A percentile compares a stretch with the other conserved stretches of the same genome.
These are phyloP conservation scores for Cephus pygmeus DNA, from an alignment of 2,888 invertebrate species.

Conservation along the genomic window DNA sequence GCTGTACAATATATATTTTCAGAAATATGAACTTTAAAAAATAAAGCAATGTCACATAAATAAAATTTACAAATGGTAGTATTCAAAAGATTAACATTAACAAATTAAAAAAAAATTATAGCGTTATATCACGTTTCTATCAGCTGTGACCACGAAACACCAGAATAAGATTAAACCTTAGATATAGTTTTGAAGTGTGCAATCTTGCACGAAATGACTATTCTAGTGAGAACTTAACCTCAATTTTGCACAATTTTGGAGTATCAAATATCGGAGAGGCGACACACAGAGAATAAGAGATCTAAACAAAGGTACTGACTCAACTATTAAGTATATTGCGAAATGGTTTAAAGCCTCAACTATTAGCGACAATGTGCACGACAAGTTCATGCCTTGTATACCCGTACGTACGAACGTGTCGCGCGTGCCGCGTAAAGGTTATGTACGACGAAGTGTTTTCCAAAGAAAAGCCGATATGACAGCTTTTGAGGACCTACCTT, in stretches of 20 bases:
- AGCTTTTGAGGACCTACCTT: slow-evolving; percentile 6
- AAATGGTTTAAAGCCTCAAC: not conserved
- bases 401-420: slow-evolving; percentile 30
- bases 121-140: not conserved
- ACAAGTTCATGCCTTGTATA: not conserved
- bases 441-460: slow-evolving; percentile 22
- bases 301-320: not conserved
- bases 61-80: not conserved
- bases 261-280: not conserved
- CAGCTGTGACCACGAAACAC: not conserved
- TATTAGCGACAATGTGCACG: not conserved
- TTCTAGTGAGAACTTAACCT: not conserved
- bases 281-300: not conserved
- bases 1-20: not conserved
- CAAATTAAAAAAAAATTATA: not conserved
- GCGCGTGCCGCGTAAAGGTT: slow-evolving; percentile 34
- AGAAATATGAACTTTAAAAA: not conserved
- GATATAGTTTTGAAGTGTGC: not conserved
- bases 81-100: not conserved
- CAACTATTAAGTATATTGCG: not conserved
- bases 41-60: not conserved
- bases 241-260: not conserved
- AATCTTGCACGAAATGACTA: not conserved
- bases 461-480: slow-evolving; percentile 1
- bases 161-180: not conserved